Evolutionary conservation across 2,113 vertebrate species (phyloP).

Genomic region (Sylvia atricapilla): DNA sequence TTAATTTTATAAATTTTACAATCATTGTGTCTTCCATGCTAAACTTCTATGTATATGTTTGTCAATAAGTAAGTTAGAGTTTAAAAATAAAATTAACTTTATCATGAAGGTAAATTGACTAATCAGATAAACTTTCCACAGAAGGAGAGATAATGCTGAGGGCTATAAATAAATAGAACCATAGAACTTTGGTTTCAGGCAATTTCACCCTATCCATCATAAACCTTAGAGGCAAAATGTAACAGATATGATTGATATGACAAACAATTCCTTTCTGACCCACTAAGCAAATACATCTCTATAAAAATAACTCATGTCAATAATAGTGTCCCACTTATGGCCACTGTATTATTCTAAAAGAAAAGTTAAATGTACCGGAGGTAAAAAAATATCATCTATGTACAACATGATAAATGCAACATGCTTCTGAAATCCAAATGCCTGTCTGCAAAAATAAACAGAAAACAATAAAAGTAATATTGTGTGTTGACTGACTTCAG

Average conservation of each 20-base stretch:
- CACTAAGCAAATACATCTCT: background rate
- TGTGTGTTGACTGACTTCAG: background rate
- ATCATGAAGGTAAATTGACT: background rate
- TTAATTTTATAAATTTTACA: background rate
- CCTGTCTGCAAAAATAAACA: background rate
- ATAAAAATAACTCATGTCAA: background rate
- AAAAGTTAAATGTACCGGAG: background rate
- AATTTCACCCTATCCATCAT: background rate
- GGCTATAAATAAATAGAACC: background rate
- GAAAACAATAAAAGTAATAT: background rate
- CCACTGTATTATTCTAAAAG: background rate
- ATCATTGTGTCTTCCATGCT: background rate
- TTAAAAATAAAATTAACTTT: background rate
- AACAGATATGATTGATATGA: background rate
- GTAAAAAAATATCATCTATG: background rate
- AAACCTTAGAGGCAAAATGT: background rate
- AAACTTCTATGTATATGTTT: background rate
- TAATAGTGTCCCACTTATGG: background rate
- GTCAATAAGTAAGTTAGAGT: background rate
- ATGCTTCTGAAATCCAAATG: background rate
- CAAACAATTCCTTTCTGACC: constrained; percentile 7
- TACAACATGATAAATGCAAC: background rate
- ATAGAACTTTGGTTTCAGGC: background rate
- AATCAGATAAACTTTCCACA: background rate
- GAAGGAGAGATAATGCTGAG: background rate